Evolutionary conservation across 2,113 vertebrate genomes (phyloP).

Genomic region (Bagarius yarrelli): DNA sequence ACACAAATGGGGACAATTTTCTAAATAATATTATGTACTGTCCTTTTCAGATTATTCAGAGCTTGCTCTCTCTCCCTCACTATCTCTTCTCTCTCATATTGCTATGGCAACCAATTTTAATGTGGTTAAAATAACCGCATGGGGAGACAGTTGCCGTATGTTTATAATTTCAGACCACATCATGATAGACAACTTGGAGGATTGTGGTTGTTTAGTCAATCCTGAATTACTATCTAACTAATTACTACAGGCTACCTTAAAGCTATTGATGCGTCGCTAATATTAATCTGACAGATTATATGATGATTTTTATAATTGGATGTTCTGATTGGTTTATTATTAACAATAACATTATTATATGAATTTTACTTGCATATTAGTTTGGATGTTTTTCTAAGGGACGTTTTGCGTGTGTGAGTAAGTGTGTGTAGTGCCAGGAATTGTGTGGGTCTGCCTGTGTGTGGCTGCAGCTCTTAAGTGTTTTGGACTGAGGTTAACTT

Average conservation of each 20-base stretch:
- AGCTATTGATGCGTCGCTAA: slow-evolving; percentile 29
- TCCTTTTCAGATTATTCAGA: slow-evolving; percentile 36
- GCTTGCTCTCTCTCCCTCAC: slow-evolving; percentile 27
- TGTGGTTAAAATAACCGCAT: slow-evolving; percentile 44
- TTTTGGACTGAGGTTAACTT: neutral
- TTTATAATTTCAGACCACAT: slow-evolving; percentile 43
- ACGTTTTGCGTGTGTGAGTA: neutral
- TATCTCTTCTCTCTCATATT: slow-evolving; percentile 43
- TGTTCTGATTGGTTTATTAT: slow-evolving; percentile 3
- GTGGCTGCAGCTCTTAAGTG: slow-evolving; percentile 11
- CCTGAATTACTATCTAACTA: slow-evolving; percentile 23
- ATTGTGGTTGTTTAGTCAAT: slow-evolving; percentile 15
- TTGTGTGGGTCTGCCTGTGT: neutral
- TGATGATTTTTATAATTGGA: slow-evolving; percentile 8
- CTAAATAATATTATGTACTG: slow-evolving; percentile 24
- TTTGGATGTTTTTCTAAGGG: neutral
- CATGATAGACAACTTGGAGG: slow-evolving; percentile 33
- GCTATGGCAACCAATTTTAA: slow-evolving; percentile 59
- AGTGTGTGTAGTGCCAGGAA: neutral
- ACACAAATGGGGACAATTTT: slow-evolving; percentile 14
- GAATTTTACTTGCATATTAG: neutral
- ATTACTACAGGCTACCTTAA: slow-evolving; percentile 30
- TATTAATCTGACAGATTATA: slow-evolving; percentile 33
- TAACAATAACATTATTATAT: neutral
- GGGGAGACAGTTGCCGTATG: slow-evolving; percentile 44